Percentiles rank a stretch among this genome's conserved stretches.
Conservation (phyloP, 2,113 vertebrate genomes). For the Barbus barbus region DNA sequence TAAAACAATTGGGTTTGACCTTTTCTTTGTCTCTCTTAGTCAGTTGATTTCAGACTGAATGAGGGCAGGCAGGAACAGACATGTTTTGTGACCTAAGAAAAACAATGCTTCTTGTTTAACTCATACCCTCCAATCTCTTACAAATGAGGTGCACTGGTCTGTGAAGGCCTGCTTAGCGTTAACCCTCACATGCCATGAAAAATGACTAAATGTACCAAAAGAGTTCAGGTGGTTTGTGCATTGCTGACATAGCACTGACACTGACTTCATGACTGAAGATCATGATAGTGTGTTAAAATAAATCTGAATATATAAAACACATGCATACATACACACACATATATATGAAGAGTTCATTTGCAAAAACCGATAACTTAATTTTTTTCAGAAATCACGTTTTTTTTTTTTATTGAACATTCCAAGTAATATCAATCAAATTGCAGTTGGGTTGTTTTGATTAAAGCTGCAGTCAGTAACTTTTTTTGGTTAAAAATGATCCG, state of each 20-base stretch:
- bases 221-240: neutral
- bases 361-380: no score
- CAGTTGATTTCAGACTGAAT: conserved; percentile 17
- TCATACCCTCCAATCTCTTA: neutral
- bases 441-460: no score
- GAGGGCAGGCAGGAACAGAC: neutral
- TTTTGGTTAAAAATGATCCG: no score
- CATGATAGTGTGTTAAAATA: neutral
- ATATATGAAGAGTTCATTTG: no score
- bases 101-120: neutral
- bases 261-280: no score
- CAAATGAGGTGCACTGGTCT: neutral
- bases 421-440: no score
- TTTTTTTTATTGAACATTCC: no score
- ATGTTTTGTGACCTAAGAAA: neutral
- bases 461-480: no score
- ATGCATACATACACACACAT: no score
- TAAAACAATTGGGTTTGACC: conserved; percentile 55
- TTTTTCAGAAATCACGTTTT: no score
- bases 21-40: conserved; percentile 41
- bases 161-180: neutral
- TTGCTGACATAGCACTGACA: neutral
- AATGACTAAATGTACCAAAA: neutral
- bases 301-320: neutral
- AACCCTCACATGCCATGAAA: neutral